Base-by-base conservation (phyloP, 1,140 invertebrate species). In the Sweltsa coloradensis region DNA sequence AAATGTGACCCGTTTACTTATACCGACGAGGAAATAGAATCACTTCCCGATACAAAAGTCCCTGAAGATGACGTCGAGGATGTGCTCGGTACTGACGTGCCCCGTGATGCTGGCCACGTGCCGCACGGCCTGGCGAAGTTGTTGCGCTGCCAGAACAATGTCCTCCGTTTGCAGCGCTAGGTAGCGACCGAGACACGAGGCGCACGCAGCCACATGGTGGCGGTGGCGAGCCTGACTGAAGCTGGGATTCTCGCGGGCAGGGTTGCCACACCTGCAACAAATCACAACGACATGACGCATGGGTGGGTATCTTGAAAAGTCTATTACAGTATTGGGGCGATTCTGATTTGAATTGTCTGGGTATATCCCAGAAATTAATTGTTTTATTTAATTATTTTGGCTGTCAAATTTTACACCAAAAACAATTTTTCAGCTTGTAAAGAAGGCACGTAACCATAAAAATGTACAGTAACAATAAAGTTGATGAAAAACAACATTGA, bases 41-140 rank as follows among this genome's bases (percentile, higher is more conserved):
- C 74, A 92, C 76, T 91, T 92, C 49, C 88, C 88, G 63, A 92
- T 87, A 70, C 89, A 92, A 74, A 89, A 91, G 49, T 85, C 78
- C 65, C 70, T 77, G 60, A 92, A 91, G 53, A 92, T 81, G 34
- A 87, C 73, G 72, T 90, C 82, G 27, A 91, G 66, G 57, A 91
- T 75, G 53, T 90, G 74, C 63, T 89, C 83, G 5, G 78, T 76
- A 36, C 73, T 78, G 44, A 89, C 73, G 57, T 76, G 69, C 1
- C 88, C 87, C 22, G 84, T 85, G 48, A 92, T 78, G 60, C 78
- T 76, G 21, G 83, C 84, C 31, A 90, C 60, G 60, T 79, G 73
- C 55, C 71, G 65, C 34, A 82, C 61, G 1, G 81, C 75, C 55
- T 70, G 64, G 50, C 81, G 68, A 41, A 91, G 65, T 60, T 79